These are phyloP conservation scores for Onychomys arenicola DNA, from an alignment of 2,797 vertebrate species.

Conservation along the genomic window DNA sequence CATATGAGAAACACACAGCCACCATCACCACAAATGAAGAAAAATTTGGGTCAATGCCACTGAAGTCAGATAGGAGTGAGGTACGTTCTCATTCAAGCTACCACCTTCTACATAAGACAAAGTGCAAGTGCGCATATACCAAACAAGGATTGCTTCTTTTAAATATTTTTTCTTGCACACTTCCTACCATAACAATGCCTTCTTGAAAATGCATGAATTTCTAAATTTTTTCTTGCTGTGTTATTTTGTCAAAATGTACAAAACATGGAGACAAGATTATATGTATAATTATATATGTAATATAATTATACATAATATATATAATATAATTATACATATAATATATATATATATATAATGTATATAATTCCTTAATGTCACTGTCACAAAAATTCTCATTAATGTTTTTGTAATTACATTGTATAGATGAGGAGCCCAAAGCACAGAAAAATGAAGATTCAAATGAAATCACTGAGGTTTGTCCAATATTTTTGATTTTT, in stretches of 20 bases:
- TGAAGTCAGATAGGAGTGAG: background rate
- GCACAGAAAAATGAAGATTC: background rate
- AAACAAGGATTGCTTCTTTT: background rate
- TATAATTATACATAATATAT: background rate
- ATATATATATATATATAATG: background rate
- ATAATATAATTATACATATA: background rate
- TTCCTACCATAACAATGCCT: background rate
- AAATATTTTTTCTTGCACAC: no score
- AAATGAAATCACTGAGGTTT: background rate
- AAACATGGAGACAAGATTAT: background rate
- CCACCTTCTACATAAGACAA: background rate
- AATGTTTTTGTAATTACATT: background rate
- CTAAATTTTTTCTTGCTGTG: background rate
- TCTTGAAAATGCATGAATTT: no score
- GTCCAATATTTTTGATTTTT: background rate
- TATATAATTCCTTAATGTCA: background rate
- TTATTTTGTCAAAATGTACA: background rate
- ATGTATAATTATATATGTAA: no score
- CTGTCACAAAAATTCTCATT: background rate
- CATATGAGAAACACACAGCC: background rate
- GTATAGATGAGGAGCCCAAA: background rate
- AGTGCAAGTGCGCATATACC: background rate
- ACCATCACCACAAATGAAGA: background rate
- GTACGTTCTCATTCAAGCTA: background rate
- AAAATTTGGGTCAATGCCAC: background rate